Evolutionary conservation across 2,113 vertebrate species (phyloP), one percentile per base, ranked within the genome.

Genomic region (Pygoscelis adeliae): DNA sequence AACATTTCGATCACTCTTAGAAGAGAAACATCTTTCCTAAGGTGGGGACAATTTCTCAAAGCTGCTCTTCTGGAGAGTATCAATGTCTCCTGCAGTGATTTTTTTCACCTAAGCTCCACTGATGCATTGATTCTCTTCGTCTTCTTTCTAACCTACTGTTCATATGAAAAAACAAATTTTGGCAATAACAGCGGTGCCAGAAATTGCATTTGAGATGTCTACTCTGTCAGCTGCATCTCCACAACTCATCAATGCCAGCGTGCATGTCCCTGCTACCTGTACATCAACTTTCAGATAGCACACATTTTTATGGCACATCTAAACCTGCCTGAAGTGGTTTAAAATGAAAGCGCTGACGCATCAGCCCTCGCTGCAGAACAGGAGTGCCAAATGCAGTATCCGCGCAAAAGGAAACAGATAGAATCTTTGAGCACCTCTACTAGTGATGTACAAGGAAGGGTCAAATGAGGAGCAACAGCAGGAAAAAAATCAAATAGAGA

Each of bases 1-100:
- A 92, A 16, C 22, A 38, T 86, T 97, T 91, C 87, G 78, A 44
- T 87, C 38, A 30, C 80, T 83, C 72, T 62, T 58, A 29, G 34
- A 89, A 86, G 58, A 86, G 62, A 77, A 90, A 88, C 27, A 29
- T 27, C 30, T 87, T 81, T 78, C 27, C 81, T 70, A 78, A 87
- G 65, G 25, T 32, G 59, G 13, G 32, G 63, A 55, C n/a, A 62
- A 36, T 66, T 70, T 66, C 81, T 95, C 92, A 89, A 88, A 90
- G 83, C 88, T 62, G 42, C 55, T 93, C 67, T 65, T 81, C 76
- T 55, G n/a, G 32, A 49, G 21, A 40, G 4, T 67, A 17, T 27
- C 90, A 86, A 83, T 42, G 63, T 81, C 65, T 95, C 82, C 85
- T 61, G 84, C 59, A 73, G 74, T 26, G 73, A 30, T 49, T 56